These are phyloP conservation scores for Pocota personata DNA, from an alignment of 2,888 invertebrate genomes.

Conservation along the genomic window DNA sequence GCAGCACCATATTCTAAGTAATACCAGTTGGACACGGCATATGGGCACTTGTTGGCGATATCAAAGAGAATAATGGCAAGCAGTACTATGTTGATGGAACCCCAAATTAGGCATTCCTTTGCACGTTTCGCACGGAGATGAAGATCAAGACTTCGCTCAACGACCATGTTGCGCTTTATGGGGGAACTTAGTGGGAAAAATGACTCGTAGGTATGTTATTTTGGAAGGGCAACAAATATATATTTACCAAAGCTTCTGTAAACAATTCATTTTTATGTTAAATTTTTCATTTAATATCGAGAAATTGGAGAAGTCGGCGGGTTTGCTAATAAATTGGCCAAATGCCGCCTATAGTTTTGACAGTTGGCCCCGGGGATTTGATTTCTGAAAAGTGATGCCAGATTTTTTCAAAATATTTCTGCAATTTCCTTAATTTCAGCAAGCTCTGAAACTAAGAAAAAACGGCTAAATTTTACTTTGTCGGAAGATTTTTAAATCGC, in stretches of 20 bases:
- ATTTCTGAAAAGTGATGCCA: not conserved
- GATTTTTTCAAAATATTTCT: not conserved
- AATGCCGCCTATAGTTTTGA: slow-evolving; percentile 43
- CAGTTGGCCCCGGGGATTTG: not conserved
- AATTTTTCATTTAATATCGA: not conserved
- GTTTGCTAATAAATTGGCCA: not conserved
- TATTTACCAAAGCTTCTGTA: slow-evolving; percentile 54
- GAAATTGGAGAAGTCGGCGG: not conserved
- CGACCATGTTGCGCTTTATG: slow-evolving; percentile 75
- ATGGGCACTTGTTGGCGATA: slow-evolving; percentile 78
- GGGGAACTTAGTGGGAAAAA: slow-evolving; percentile 76
- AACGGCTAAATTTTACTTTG: too few relatives aligned
- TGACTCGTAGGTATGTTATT: not conserved
- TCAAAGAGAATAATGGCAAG: slow-evolving; percentile 79
- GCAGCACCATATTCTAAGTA: slow-evolving; percentile 83
- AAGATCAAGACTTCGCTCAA: slow-evolving; percentile 78
- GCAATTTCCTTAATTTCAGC: too few relatives aligned
- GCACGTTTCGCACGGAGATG: slow-evolving; percentile 77
- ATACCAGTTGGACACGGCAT: slow-evolving; percentile 78
- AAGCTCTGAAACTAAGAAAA: too few relatives aligned
- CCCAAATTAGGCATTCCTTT: slow-evolving; percentile 79
- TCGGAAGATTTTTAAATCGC: too few relatives aligned
- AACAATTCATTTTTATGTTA: slow-evolving; percentile 52
- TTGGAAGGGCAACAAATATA: not conserved
- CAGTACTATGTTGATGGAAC: slow-evolving; percentile 78